A percentile compares a stretch with the other conserved stretches of the same genome.
Conservation (phyloP, 2,113 vertebrate genomes). For the Oplegnathus fasciatus region DNA sequence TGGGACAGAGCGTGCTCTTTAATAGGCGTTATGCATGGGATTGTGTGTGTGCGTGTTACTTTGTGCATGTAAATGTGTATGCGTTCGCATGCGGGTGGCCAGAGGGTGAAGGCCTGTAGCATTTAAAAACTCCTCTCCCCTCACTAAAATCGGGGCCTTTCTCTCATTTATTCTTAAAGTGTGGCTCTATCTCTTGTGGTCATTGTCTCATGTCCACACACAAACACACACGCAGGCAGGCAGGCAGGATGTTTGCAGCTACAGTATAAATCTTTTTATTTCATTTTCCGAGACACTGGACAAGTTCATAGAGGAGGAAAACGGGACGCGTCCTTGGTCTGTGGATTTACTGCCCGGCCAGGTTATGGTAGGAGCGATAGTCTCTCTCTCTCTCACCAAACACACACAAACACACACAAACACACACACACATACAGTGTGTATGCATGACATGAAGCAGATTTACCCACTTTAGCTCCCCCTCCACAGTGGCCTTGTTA, state of each 20-base stretch:
- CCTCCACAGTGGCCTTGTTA: constrained; percentile 74
- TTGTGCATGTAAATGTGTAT: constrained; percentile 52
- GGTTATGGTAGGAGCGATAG: constrained; percentile 48
- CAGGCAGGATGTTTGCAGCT: constrained; percentile 65
- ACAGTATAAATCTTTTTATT: constrained; percentile 86
- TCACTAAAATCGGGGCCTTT: constrained; percentile 35
- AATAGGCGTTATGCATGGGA: constrained; percentile 83
- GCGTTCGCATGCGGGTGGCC: constrained; percentile 63
- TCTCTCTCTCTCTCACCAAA: constrained; percentile 15
- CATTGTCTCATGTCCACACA: constrained; percentile 31
- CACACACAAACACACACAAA: constrained; percentile 48
- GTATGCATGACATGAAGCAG: constrained; percentile 55
- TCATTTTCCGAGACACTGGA: constrained; percentile 85
- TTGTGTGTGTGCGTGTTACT: constrained; percentile 61
- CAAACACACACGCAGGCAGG: constrained; percentile 1
- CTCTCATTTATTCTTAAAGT: constrained; percentile 58
- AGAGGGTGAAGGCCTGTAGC: constrained; percentile 72
- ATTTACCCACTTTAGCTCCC: constrained; percentile 68
- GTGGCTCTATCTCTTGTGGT: constrained; percentile 28
- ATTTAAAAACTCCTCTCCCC: constrained; percentile 59
- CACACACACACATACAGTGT: constrained; percentile 35
- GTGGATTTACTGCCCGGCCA: constrained; percentile 80
- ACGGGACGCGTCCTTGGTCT: constrained; percentile 81
- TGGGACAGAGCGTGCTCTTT: constrained; percentile 85
- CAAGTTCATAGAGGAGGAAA: constrained; percentile 85